phyloP scores from a whole-genome alignment of 1,140 invertebrate species.

The Lepidurus apus region DNA sequence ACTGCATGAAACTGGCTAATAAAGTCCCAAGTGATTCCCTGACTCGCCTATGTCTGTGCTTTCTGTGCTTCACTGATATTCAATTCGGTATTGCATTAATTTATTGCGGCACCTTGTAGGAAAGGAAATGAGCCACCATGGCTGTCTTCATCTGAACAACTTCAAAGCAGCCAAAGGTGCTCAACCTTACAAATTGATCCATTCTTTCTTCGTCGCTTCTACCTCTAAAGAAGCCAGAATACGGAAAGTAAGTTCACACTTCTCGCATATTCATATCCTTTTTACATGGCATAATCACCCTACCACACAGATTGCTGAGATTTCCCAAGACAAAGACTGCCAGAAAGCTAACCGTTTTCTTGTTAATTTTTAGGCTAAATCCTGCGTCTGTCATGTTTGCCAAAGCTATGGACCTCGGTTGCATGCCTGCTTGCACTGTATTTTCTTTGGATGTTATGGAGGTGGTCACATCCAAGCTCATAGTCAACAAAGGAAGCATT shows the following conservation, averaged over 20 bases:
- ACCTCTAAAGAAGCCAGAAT: slow-evolving; percentile 60
- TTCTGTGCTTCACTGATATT: neutral
- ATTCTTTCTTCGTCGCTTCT: slow-evolving; percentile 68
- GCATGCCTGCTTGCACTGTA: slow-evolving; percentile 85
- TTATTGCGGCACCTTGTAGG: neutral
- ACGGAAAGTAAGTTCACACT: slow-evolving; percentile 55
- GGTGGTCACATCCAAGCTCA: slow-evolving; percentile 79
- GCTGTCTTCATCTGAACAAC: slow-evolving; percentile 68
- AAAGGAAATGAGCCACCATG: slow-evolving; percentile 58
- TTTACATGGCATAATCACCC: neutral
- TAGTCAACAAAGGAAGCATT: slow-evolving; percentile 70
- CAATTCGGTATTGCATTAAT: neutral
- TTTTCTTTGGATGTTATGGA: slow-evolving; percentile 81
- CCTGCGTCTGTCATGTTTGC: slow-evolving; percentile 71
- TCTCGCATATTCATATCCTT: slow-evolving; percentile 32
- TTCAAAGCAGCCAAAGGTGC: slow-evolving; percentile 68
- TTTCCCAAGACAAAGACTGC: slow-evolving; percentile 23
- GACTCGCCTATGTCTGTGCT: no score
- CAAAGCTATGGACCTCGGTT: slow-evolving; percentile 65
- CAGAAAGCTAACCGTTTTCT: slow-evolving; percentile 26
- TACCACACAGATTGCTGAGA: neutral
- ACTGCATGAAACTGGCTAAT: no score
- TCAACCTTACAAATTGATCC: slow-evolving; percentile 66
- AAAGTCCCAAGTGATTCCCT: no score
- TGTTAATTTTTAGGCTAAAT: slow-evolving; percentile 57